A percentile compares a stretch with the other conserved stretches of the same genome.
These are phyloP conservation scores for Hydrotaea cyrtoneurina DNA, from an alignment of 2,888 invertebrate genomes.

Conservation along the genomic window DNA sequence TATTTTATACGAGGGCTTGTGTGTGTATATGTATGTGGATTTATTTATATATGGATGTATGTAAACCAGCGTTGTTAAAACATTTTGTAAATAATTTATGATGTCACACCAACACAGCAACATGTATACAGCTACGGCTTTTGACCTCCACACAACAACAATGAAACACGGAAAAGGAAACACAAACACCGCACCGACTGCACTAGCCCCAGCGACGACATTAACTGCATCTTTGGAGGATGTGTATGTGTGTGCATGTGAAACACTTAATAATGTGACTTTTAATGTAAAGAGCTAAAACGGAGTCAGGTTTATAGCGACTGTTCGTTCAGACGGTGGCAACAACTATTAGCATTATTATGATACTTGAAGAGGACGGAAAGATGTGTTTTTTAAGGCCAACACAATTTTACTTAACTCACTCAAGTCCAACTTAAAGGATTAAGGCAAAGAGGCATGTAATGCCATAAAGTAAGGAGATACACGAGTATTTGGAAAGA, in stretches of 20 bases:
- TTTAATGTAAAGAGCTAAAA: not conserved
- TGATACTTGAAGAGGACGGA: not conserved
- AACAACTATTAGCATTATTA: not conserved
- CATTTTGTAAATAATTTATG: slow-evolving; percentile 52
- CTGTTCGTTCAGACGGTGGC: not conserved
- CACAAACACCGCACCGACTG: not conserved
- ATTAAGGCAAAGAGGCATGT: no score
- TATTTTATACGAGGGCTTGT: slow-evolving; percentile 18
- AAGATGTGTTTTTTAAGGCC: not conserved
- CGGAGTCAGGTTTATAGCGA: not conserved
- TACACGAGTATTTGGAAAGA: no score
- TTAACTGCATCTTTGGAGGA: not conserved
- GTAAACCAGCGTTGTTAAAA: slow-evolving; percentile 1
- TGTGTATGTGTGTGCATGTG: not conserved
- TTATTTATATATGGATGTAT: not conserved
- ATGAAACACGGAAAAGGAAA: slow-evolving; percentile 4
- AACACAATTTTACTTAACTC: no score
- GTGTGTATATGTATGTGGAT: no score
- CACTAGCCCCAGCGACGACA: no score
- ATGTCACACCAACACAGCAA: not conserved
- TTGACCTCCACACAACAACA: slow-evolving; percentile 39
- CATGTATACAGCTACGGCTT: not conserved
- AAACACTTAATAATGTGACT: slow-evolving; percentile 30
- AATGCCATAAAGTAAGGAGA: no score
- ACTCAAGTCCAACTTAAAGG: not conserved